Base-by-base conservation (phyloP, 1,140 invertebrate species). In the Belonocnema kinseyi region DNA sequence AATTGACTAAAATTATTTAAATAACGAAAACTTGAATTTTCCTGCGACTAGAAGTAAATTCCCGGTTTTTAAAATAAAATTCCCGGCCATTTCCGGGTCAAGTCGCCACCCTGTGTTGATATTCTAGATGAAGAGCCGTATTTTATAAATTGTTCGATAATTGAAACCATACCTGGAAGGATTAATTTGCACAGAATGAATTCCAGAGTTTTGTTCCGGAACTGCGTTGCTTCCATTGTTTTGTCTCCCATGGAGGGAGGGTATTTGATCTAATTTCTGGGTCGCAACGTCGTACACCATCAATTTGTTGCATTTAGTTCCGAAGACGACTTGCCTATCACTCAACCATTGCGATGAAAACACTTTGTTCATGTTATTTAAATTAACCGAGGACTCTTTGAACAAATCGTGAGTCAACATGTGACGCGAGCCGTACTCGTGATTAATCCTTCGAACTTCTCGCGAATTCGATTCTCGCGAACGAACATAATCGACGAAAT, bases 321-420 rank as follows among this genome's bases (percentile, higher is more conserved):
- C 97, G 91, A 98, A 97, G 5, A 98, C 97, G 77, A 99, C 96
- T 93, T 98, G 97, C 88, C 96, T 93, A 91, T 98, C 96, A 85
- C 96, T 97, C 17, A 99, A 93, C 98, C 98, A 99, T 90, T 98
- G 96, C 0, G 97, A 98, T 90, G 97, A 98, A 92, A 99, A 99
- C 58, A 99, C 96, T 93, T 99, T 99, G 91, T 99, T 98, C 91
- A 98, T 96, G 88, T 95, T 96, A 83, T 95, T 95, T 74, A 97
- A 92, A 88, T 93, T 94, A 85, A 97, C 94, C 5, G 96, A 94
- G 72, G 95, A 95, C 91, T 97, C 97, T 88, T 95, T 95, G 83
- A 97, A 95, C 93, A 97, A 95, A 91, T 97, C 96, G 89, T 97
- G 96, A 0, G 96, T 96, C 58, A 97, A 92, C 90, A 97, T 96